phyloP scores from a whole-genome alignment of 2,888 invertebrate genomes.

The Drosophila colorata region DNA sequence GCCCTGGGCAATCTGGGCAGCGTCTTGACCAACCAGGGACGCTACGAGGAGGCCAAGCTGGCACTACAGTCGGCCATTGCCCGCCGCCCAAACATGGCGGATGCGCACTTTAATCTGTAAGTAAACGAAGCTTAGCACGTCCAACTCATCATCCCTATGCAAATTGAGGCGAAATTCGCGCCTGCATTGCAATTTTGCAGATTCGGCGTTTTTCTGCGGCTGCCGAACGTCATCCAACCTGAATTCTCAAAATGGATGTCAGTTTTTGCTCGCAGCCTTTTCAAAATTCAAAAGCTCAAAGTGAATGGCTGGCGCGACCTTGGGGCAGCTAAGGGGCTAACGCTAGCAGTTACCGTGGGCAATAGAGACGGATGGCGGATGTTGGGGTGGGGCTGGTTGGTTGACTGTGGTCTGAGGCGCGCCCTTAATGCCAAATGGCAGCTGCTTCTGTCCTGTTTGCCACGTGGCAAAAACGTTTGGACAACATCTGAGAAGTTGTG shows the following conservation, averaged over 20 bases:
- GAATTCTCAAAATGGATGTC: constrained; percentile 60
- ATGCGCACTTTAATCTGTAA: constrained; percentile 99
- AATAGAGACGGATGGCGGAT: background rate
- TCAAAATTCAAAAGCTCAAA: constrained; percentile 80
- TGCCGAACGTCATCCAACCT: constrained; percentile 47
- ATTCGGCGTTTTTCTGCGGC: constrained; percentile 23
- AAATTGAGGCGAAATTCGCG: constrained; percentile 52
- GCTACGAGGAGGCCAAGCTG: constrained; percentile 94
- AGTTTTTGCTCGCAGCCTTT: constrained; percentile 66
- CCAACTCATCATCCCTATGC: constrained; percentile 45
- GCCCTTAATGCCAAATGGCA: constrained; percentile 57
- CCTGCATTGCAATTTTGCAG: constrained; percentile 38
- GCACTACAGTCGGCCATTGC: constrained; percentile 95
- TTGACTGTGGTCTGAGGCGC: constrained; percentile 36
- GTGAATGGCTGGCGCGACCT: constrained; percentile 74
- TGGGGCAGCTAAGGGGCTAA: constrained; percentile 39
- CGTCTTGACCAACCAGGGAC: constrained; percentile 95
- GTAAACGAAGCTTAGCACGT: constrained; percentile 85
- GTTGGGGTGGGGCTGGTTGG: background rate
- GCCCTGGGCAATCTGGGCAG: constrained; percentile 99
- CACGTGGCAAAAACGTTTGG: constrained; percentile 69
- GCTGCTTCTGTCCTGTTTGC: constrained; percentile 57
- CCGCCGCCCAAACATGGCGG: constrained; percentile 96
- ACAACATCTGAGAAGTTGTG: constrained; percentile 67
- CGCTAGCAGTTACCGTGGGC: too few species aligned